phyloP scores from a whole-genome alignment of 1,140 invertebrate species.

The Drosophila busckii region DNA sequence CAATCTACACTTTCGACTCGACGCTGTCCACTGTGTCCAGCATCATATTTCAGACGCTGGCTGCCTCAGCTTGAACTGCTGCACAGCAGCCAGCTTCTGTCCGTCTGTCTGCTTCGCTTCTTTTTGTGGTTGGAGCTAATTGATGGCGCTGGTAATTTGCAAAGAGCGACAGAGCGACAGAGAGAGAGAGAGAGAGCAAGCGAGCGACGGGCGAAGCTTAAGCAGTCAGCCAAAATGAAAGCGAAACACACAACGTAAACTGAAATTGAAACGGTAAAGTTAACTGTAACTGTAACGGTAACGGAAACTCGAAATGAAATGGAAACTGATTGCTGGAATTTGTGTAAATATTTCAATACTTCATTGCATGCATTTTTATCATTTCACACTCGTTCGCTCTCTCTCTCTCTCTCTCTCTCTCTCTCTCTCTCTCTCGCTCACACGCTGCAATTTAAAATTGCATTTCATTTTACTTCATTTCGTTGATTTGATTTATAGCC shows the following conservation, averaged over 20 bases:
- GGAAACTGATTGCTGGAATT: too few relatives aligned
- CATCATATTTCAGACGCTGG: slow-evolving; percentile 52
- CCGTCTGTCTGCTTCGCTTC: slow-evolving; percentile 2
- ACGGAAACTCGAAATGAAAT: too few relatives aligned
- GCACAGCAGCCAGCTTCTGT: too few relatives aligned
- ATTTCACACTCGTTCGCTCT: not conserved
- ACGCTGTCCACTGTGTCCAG: slow-evolving; percentile 20
- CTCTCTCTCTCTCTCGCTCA: not conserved
- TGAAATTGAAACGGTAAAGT: too few relatives aligned
- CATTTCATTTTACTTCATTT: slow-evolving; percentile 37
- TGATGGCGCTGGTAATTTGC: slow-evolving; percentile 66
- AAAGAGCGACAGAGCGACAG: not conserved
- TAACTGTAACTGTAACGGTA: too few relatives aligned
- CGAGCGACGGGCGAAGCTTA: too few relatives aligned
- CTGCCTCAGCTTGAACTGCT: not conserved
- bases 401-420: not conserved
- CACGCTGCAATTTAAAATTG: slow-evolving; percentile 23
- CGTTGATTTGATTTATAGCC: slow-evolving; percentile 37
- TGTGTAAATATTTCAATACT: too few relatives aligned
- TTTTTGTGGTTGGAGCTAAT: slow-evolving; percentile 44
- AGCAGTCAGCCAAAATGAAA: too few relatives aligned
- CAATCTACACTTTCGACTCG: too few relatives aligned
- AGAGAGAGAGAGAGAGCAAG: not conserved
- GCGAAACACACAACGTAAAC: too few relatives aligned
- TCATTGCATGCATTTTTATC: not conserved